These are phyloP conservation scores for Hyalella azteca DNA, from an alignment of 2,888 invertebrate species.

Conservation along the genomic window DNA sequence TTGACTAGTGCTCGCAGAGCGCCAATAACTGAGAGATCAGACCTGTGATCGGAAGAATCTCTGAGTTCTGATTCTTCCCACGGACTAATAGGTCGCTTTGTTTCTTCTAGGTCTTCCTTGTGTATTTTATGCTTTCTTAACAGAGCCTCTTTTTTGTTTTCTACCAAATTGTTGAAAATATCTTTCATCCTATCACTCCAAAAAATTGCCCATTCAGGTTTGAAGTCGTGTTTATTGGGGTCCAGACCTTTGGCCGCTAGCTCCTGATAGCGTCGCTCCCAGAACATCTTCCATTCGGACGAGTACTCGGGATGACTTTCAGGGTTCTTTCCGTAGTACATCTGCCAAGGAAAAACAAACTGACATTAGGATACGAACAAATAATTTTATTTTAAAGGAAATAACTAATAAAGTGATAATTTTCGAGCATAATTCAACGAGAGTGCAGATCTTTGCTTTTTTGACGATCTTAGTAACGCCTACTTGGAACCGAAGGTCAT, in stretches of 20 bases:
- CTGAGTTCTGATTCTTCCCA: slow-evolving; percentile 62
- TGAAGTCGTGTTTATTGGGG: slow-evolving; percentile 81
- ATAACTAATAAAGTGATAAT: neutral
- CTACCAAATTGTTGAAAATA: slow-evolving; percentile 64
- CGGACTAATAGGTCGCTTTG: slow-evolving; percentile 63
- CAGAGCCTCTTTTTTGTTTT: slow-evolving; percentile 43
- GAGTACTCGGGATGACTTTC: slow-evolving; percentile 87
- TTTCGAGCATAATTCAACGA: too few species aligned
- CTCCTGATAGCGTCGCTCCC: slow-evolving; percentile 83
- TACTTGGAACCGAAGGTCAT: too few species aligned
- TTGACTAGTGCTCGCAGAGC: slow-evolving; percentile 76
- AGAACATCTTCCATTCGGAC: slow-evolving; percentile 89
- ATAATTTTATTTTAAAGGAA: neutral
- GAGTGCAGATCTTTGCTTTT: too few species aligned
- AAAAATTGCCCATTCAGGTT: slow-evolving; percentile 85
- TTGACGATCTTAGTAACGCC: too few species aligned
- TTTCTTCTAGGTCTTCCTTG: slow-evolving; percentile 16
- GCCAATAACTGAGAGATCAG: slow-evolving; percentile 52
- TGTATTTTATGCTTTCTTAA: slow-evolving; percentile 39
- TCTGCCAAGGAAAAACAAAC: slow-evolving; percentile 19
- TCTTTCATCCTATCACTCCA: slow-evolving; percentile 85
- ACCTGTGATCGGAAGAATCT: slow-evolving; percentile 25
- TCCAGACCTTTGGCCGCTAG: slow-evolving; percentile 77
- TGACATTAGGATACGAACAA: neutral
- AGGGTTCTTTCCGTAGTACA: slow-evolving; percentile 73